phyloP scores from a whole-genome alignment of 2,888 invertebrate species.

The Napeogenes sylphis region DNA sequence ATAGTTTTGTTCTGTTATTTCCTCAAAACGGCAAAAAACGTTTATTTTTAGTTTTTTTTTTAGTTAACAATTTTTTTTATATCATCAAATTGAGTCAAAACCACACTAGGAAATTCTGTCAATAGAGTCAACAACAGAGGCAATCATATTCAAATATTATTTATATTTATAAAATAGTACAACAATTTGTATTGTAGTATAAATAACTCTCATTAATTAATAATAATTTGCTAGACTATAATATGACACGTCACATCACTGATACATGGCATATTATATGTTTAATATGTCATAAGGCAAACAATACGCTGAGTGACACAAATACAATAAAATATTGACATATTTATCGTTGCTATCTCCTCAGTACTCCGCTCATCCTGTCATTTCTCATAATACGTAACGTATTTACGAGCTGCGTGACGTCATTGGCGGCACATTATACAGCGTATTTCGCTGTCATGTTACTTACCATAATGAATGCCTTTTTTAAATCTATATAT shows the following conservation, averaged over 20 bases:
- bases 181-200: too few species aligned
- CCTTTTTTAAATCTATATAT: too few species aligned
- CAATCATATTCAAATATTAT: too few species aligned
- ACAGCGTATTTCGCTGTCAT: slow-evolving; percentile 7
- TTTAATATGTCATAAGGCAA: slow-evolving; percentile 4
- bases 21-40: too few species aligned
- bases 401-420: slow-evolving; percentile 18
- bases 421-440: background rate
- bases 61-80: too few species aligned
- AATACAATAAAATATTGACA: slow-evolving; percentile 13
- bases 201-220: too few species aligned
- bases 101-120: too few species aligned
- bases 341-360: slow-evolving; percentile 10
- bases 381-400: slow-evolving; percentile 14
- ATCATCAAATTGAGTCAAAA: too few species aligned
- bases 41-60: too few species aligned
- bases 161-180: too few species aligned
- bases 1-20: too few species aligned
- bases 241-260: background rate
- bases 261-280: background rate
- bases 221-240: background rate
- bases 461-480: background rate
- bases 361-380: slow-evolving; percentile 10
- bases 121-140: too few species aligned
- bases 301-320: slow-evolving; percentile 5